These are phyloP conservation scores for Polypedilum vanderplanki DNA, from an alignment of 1,140 invertebrate species.

Conservation along the genomic window DNA sequence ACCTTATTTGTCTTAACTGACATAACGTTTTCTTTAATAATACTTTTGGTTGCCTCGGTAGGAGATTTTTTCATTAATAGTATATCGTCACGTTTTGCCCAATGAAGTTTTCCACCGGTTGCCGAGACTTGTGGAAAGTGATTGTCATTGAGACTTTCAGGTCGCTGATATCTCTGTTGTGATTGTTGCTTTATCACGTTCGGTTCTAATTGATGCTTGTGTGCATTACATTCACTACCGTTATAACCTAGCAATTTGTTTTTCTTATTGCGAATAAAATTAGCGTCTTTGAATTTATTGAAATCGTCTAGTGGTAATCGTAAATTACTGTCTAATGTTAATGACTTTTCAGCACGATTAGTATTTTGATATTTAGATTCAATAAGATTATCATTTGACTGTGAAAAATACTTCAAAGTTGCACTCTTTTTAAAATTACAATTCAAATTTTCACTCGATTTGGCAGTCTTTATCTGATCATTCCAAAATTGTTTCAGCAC, in stretches of 20 bases:
- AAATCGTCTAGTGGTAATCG: background rate
- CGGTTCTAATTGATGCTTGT: background rate
- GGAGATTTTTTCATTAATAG: background rate
- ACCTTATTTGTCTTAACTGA: conserved; percentile 7
- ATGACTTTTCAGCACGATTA: background rate
- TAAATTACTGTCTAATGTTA: conserved; percentile 21
- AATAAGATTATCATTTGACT: background rate
- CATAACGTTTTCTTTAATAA: background rate
- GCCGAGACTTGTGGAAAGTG: conserved; percentile 21
- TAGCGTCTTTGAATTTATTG: conserved; percentile 23
- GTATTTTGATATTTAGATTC: background rate
- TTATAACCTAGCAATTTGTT: background rate
- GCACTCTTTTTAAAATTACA: background rate
- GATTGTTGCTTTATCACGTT: background rate
- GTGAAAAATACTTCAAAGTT: background rate
- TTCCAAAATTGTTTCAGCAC: conserved; percentile 20
- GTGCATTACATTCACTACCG: background rate
- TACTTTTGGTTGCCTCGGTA: background rate
- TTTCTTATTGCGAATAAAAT: conserved; percentile 17
- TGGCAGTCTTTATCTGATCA: conserved; percentile 25
- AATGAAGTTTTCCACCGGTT: conserved; percentile 26
- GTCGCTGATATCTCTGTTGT: background rate
- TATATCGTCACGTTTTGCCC: conserved; percentile 4
- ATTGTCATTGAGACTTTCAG: conserved; percentile 6
- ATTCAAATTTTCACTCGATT: conserved; percentile 5